Evolutionary conservation across 2,113 vertebrate species (phyloP).

Genomic region (Corydoras sp.): DNA sequence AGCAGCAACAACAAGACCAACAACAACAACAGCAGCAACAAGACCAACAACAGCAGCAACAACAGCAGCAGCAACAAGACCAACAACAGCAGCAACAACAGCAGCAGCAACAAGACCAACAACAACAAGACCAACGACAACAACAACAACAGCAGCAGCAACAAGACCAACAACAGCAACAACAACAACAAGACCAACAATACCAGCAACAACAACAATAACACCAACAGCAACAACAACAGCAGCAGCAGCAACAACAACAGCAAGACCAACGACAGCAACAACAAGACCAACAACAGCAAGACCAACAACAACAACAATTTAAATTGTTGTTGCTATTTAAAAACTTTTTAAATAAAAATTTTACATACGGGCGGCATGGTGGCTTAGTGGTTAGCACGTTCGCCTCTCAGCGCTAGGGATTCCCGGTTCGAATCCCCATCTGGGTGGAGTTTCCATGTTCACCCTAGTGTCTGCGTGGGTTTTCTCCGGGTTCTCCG

Average conservation of each 20-base stretch:
- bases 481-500: no score
- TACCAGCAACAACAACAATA: not conserved
- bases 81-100: not conserved
- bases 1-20: not conserved
- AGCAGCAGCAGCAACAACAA: not conserved
- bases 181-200: not conserved
- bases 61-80: not conserved
- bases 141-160: not conserved
- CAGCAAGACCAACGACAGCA: not conserved
- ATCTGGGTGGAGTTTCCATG: no score
- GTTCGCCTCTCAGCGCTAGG: no score
- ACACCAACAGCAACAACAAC: not conserved
- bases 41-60: not conserved
- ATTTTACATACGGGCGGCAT: no score
- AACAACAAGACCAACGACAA: not conserved
- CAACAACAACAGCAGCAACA: not conserved
- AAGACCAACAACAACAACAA: not conserved
- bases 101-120: not conserved
- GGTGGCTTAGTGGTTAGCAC: no score
- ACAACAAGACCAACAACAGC: not conserved
- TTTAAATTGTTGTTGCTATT: no score
- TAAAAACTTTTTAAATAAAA: no score
- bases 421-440: no score
- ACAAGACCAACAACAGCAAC: conserved; percentile 4
- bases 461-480: no score